Base-by-base conservation (phyloP, 2,888 invertebrate species). In the Ochropleura leucogaster region DNA sequence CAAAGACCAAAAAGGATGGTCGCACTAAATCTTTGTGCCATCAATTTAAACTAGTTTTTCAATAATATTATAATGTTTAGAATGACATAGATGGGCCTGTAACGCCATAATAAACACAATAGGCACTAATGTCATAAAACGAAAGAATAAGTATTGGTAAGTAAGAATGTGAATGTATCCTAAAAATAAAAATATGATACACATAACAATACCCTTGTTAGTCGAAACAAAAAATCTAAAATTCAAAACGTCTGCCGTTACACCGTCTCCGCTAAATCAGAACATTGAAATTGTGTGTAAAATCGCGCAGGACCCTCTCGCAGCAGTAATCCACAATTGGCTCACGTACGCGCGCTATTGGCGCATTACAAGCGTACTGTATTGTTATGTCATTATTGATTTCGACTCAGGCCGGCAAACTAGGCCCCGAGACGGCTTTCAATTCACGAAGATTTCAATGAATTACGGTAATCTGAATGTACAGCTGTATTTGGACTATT, bases 351-450 rank as follows among this genome's bases (percentile, higher is more conserved):
- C 66, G 57, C 66, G 77, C 82, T 83, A 87, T 85, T 78, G 84
- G 77, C 85, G 79, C 83, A 86, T 87, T 87, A 87, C 88, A 83
- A 80, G 80, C 82, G 79, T 73, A 82, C 72, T 82, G 83, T 87
- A 87, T 79, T 87, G 87, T 87, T 87, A 87, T 87, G 80, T 87
- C 85, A 83, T 87, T 87, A 87, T 86, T 80, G 87, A 87, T 87
- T 87, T 84, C 68, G 77, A 77, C 66, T 79, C 72, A 42, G 70
- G 67, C 68, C 40, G 77, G 69, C 67, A 72, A 80, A 80, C 74
- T 74, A 65, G 78, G 75, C 59, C 49, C 49, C 59, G 62, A 71
- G 59, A 74, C 47, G 66, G 62, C 68, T 71, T 78, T 69, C 63
- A 69, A 79, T 76, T n/a, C 60, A 44, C 20, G 63, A 65, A 79